These are phyloP conservation scores for Zosterops japonicus DNA, from an alignment of 2,113 vertebrate species.

Conservation along the genomic window DNA sequence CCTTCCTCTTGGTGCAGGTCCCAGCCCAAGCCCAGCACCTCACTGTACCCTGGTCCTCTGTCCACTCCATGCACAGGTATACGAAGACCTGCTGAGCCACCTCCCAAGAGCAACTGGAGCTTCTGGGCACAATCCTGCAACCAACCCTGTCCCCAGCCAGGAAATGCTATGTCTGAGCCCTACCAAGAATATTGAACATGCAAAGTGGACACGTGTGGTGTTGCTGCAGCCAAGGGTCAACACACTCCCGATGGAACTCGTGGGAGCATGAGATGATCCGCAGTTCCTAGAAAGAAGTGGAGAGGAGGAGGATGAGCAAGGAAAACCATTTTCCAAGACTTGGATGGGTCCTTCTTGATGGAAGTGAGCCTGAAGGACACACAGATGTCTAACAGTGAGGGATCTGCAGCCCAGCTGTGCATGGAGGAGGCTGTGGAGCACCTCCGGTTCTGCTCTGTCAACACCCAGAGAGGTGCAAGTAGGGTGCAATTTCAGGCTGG, in stretches of 20 bases:
- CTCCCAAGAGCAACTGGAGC: background rate
- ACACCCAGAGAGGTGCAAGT: background rate
- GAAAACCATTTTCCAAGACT: background rate
- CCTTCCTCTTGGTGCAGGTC: background rate
- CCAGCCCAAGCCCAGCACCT: background rate
- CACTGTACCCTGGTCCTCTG: rapidly evolving
- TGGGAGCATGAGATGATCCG: slow-evolving; percentile 95
- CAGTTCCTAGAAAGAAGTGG: slow-evolving; percentile 80
- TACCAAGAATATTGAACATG: slow-evolving; percentile 99
- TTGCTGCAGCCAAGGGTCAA: slow-evolving; percentile 95
- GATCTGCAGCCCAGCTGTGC: background rate
- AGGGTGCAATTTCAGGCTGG: background rate
- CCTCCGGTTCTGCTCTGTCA: background rate
- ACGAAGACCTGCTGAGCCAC: background rate
- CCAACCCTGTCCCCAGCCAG: background rate
- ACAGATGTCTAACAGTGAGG: background rate
- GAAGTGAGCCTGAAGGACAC: background rate
- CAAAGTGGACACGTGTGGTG: slow-evolving; percentile 95
- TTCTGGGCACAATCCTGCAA: background rate
- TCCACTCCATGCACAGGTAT: rapidly evolving
- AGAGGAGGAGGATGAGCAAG: background rate
- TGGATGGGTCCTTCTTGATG: background rate
- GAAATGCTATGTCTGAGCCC: background rate
- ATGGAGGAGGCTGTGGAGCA: background rate
- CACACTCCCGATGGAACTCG: slow-evolving; percentile 93